These are phyloP conservation scores for Epinephelus cyanopodus DNA, from an alignment of 2,113 vertebrate genomes.

Conservation along the genomic window DNA sequence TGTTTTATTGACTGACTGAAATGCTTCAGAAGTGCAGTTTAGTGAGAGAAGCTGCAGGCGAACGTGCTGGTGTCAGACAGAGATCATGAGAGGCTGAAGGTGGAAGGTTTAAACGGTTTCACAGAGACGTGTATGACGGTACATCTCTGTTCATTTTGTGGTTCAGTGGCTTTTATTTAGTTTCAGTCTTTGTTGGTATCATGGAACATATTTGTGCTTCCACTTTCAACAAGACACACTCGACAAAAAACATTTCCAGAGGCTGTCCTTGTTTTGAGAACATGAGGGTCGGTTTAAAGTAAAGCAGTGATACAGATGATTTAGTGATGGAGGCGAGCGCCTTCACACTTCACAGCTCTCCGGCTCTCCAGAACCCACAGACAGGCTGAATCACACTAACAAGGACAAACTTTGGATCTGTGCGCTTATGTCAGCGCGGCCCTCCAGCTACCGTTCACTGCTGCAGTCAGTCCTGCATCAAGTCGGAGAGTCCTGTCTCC, in stretches of 20 bases:
- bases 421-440: conserved; percentile 45
- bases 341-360: conserved; percentile 55
- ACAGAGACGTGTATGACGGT: neutral
- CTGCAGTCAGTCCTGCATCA: conserved; percentile 23
- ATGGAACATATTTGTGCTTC: neutral
- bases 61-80: neutral
- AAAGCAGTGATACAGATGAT: conserved; percentile 39
- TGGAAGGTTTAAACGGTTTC: neutral
- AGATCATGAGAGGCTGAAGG: neutral
- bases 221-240: neutral
- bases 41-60: neutral
- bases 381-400: conserved; percentile 62
- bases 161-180: neutral
- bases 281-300: neutral
- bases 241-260: neutral
- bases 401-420: conserved; percentile 59
- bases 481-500: conserved; percentile 17
- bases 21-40: neutral
- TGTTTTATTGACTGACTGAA: neutral
- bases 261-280: neutral
- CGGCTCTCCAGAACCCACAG: conserved; percentile 50
- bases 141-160: neutral
- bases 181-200: neutral
- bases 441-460: conserved; percentile 34
- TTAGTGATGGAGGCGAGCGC: conserved; percentile 45